Percentiles rank a stretch among this genome's conserved stretches.
phyloP scores from a whole-genome alignment of 2,797 vertebrate genomes.

The Gymnocypris eckloni region DNA sequence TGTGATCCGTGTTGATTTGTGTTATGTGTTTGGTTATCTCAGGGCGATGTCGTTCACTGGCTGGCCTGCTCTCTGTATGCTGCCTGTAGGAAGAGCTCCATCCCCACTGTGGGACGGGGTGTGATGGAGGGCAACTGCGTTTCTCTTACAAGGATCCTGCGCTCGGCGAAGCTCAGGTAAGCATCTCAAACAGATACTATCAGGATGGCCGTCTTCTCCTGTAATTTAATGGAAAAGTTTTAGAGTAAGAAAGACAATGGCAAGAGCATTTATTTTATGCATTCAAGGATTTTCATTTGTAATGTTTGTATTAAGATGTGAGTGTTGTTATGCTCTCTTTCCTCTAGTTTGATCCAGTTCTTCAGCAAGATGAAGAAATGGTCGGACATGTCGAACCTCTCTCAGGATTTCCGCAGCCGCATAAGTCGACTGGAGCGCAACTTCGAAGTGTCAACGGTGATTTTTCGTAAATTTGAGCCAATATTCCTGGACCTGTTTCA shows the following conservation, averaged over 20 bases:
- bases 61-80: conserved; percentile 90
- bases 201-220: neutral
- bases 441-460: conserved; percentile 96
- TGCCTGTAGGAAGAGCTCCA: conserved; percentile 87
- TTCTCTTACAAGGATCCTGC: conserved; percentile 92
- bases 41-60: conserved; percentile 93
- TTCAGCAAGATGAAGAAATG: conserved; percentile 99
- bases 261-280: neutral
- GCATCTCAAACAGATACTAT: conserved; percentile 3
- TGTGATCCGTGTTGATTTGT: neutral
- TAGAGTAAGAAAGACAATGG: neutral
- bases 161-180: conserved; percentile 90
- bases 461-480: conserved; percentile 96
- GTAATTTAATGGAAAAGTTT: neutral
- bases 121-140: conserved; percentile 95
- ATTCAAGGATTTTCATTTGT: neutral
- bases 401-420: conserved; percentile 89
- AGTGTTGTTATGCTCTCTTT: conserved; percentile 21
- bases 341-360: conserved; percentile 88
- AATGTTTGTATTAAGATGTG: neutral
- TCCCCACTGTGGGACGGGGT: conserved; percentile 89
- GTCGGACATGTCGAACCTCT: conserved; percentile 94
- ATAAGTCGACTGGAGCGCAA: conserved; percentile 92
- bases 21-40: conserved; percentile 47
- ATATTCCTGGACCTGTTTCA: conserved; percentile 97